Evolutionary conservation across 23 tunicate species (phyloP).

Genomic region (Trididemnum nubilum): DNA sequence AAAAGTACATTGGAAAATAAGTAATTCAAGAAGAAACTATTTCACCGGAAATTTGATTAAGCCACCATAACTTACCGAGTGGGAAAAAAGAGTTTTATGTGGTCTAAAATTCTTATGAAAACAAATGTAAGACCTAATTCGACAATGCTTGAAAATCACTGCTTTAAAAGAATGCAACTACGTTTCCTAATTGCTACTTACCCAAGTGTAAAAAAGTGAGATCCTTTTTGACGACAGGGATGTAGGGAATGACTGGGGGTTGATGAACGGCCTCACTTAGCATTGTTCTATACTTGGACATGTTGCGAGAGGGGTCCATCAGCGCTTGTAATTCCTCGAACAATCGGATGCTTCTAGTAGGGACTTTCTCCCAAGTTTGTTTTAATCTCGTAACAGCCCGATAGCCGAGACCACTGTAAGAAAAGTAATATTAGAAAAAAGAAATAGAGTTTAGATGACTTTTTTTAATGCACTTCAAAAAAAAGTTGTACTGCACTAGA

Average conservation of each 20-base stretch:
- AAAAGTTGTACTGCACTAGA: no score
- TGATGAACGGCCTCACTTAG: constrained; percentile 63
- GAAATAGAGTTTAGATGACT: no score
- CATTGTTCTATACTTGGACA: constrained; percentile 92
- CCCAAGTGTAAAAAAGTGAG: constrained; percentile 90
- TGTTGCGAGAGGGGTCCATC: constrained; percentile 98
- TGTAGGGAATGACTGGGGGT: constrained; percentile 94
- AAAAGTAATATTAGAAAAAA: no score
- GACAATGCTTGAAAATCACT: no score
- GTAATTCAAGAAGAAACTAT: neutral
- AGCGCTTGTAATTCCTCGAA: constrained; percentile 94
- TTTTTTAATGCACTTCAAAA: no score
- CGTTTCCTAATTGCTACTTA: constrained; percentile 4
- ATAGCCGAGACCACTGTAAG: constrained; percentile 81
- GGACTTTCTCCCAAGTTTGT: constrained; percentile 92
- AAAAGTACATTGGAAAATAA: neutral
- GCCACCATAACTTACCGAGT: no score
- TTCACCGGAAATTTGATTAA: no score
- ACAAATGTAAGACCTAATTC: no score
- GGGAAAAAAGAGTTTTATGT: no score
- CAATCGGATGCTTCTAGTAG: constrained; percentile 51
- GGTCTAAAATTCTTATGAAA: no score
- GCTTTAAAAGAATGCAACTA: no score
- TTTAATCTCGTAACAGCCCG: constrained; percentile 90
- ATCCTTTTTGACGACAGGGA: constrained; percentile 97